Evolutionary conservation across 2,797 vertebrate genomes (phyloP), one percentile per base, ranked within the genome.

Genomic region (Siniperca obscura): DNA sequence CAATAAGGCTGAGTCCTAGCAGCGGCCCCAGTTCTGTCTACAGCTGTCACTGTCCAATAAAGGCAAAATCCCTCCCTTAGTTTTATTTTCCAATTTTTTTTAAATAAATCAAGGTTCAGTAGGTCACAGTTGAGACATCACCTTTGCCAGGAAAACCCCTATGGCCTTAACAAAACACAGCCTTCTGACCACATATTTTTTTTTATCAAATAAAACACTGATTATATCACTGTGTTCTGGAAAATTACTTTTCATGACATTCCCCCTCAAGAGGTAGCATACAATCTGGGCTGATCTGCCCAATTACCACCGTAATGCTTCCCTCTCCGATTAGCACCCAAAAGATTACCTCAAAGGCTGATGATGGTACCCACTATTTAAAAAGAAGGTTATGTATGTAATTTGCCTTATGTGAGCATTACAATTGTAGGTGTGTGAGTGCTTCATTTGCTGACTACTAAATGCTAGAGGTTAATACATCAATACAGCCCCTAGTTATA

Each of bases 161-260:
- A 21, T 55, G 34, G 25, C 70, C 59, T 64, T 10, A 48, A 64
- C 40, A 34, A 64, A 60, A 59, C 7, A 3, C 56, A 73, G 30
- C 44, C 38, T 59, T 44, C n/a, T 36, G 16, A 65, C 42, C 66
- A 53, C 30, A 50, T 60, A 25, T 14, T n/a, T 59, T 77, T 77
- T 60, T 27, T 1, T 3, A 22, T 59, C 55, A 74, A 87, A 89
- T 82, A 73, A 78, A 83, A 82, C 70, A 8, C 69, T 82, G 82
- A 91, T 94, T 86, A 84, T 73, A 86, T 87, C 70, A 62, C 42
- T 77, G 85, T 79, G 81, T 69, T 84, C 74, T 72, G 60, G 76
- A 90, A 36, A 91, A 91, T 93, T 92, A 89, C 75, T 77, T 88
- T 87, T 77, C 75, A 86, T 82, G 81, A 83, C 85, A 84, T 82